Evolutionary conservation across 2,113 vertebrate species (phyloP), one percentile per base, ranked within the genome.

Genomic region (Vulpes lagopus): DNA sequence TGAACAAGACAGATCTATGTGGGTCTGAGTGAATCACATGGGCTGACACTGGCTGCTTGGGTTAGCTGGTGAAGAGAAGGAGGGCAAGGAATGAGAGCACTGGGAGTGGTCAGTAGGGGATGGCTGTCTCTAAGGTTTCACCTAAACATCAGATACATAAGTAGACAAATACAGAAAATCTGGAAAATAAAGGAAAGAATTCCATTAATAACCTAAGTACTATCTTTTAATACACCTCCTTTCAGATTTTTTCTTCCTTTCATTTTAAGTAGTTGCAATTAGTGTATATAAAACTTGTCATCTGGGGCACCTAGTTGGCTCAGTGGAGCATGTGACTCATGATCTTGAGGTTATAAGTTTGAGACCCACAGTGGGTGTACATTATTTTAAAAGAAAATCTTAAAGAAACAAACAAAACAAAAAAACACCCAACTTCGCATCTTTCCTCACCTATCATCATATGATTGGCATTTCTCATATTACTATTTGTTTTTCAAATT

Each of bases 81-180:
- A 71, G 19, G 23, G 38, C 78, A 27, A 5, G 14, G 15, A 80
- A 3, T 85, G 51, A 65, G 7, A 30, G 38, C 8, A 73, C 25
- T 67, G 60, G 57, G 35, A 79, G 62, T 35, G 55, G 73, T 87
- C 23, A 88, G 14, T 55, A 30, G 15, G 17, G 20, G 1, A 53
- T 60, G 79, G 49, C 65, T n/a, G 93, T 84, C 71, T 79, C 38
- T 81, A 57, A 97, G 51, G 55, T 65, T 91, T 97, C 89, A 92
- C 19, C 57, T 69, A 86, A 82, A 79, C 32, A 49, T 62, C 89
- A 89, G 43, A 32, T 60, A 65, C 8, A 57, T 25, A 69, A 86
- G 73, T 6, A 57, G 35, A 91, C 32, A 83, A 27, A 93, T 5
- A 84, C 10, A 80, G 16, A 84, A 91, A 89, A 71, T 81, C 19